Conservation (phyloP, 2,797 vertebrate genomes). For the Chelonia mydas region DNA sequence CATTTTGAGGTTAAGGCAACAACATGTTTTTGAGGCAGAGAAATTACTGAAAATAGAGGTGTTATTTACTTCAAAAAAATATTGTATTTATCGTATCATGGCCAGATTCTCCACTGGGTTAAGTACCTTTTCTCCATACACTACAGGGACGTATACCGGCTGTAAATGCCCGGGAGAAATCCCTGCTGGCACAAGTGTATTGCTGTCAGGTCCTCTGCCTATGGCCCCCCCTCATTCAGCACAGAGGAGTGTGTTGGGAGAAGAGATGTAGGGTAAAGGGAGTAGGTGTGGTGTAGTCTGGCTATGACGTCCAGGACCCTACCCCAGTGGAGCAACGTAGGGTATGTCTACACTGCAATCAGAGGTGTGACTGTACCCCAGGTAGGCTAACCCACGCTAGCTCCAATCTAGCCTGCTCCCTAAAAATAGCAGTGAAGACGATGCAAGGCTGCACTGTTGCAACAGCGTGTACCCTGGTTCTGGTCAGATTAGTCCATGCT, state of each 20-base stretch:
- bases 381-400: background rate
- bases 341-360: background rate
- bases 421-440: background rate
- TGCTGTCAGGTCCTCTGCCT: background rate
- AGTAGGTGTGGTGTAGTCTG: background rate
- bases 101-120: background rate
- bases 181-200: background rate
- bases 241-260: background rate
- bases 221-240: background rate
- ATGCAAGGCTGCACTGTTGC: background rate
- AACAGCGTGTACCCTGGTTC: background rate
- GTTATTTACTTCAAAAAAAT: background rate
- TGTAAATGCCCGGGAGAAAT: background rate
- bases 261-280: background rate
- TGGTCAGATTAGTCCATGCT: background rate
- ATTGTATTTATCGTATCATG: background rate
- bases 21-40: background rate
- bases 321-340: background rate
- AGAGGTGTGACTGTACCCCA: background rate
- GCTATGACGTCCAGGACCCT: background rate
- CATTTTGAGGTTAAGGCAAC: background rate
- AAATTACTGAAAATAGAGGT: background rate
- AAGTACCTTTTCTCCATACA: background rate
- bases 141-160: background rate
- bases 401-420: background rate